Conservation (phyloP, 1,140 invertebrate species). For the Saxidomus purpurata region DNA sequence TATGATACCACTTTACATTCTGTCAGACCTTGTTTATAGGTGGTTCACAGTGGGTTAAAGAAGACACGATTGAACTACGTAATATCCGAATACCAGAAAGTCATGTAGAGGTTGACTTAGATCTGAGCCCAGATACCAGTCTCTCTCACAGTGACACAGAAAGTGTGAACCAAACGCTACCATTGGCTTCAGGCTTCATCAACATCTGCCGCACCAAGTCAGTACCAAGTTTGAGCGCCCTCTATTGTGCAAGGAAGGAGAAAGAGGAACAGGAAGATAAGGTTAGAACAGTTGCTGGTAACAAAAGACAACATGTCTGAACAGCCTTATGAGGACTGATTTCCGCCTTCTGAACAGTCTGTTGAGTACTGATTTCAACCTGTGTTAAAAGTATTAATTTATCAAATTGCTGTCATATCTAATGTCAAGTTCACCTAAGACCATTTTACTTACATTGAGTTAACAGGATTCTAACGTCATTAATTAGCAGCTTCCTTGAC, state of each 20-base stretch:
- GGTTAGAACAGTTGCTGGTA: constrained; percentile 23
- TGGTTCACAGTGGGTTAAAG: constrained; percentile 98
- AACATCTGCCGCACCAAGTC: constrained; percentile 90
- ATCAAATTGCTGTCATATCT: too few species aligned
- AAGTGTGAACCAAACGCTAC: constrained; percentile 38
- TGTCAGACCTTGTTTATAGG: too few species aligned
- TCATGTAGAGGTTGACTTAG: constrained; percentile 83
- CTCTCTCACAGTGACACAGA: constrained; percentile 60
- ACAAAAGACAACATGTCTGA: too few species aligned
- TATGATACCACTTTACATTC: too few species aligned
- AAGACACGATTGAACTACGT: constrained; percentile 91
- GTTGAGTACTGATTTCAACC: too few species aligned
- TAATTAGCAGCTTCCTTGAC: too few species aligned
- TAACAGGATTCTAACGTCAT: too few species aligned
- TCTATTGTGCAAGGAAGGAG: constrained; percentile 95
- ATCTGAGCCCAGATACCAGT: constrained; percentile 46
- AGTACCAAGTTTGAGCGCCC: constrained; percentile 96
- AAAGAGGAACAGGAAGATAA: constrained; percentile 93
- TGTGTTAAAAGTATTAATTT: too few species aligned
- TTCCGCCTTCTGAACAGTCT: too few species aligned
- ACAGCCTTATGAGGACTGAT: too few species aligned
- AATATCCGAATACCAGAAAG: constrained; percentile 85
- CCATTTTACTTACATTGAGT: too few species aligned
- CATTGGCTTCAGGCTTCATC: constrained; percentile 71
- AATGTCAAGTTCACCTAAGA: too few species aligned